phyloP scores from a whole-genome alignment of 2,888 invertebrate genomes.

The Trilocha varians region DNA sequence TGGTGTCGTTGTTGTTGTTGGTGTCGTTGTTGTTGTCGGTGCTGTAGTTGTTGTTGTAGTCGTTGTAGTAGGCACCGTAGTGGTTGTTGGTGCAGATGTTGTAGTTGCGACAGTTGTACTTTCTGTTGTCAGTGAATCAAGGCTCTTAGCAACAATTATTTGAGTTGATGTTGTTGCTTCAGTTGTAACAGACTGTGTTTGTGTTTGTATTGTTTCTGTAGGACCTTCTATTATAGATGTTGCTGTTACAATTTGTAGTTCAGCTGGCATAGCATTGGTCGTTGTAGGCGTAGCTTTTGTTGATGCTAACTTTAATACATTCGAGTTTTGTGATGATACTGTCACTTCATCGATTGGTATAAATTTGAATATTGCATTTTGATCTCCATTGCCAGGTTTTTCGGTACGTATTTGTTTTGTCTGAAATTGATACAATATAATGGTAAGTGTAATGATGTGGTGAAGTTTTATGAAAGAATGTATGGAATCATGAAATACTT shows the following conservation, averaged over 20 bases:
- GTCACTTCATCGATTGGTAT: slow-evolving; percentile 65
- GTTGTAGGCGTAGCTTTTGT: slow-evolving; percentile 38
- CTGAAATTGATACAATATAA: slow-evolving; percentile 49
- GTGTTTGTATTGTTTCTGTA: slow-evolving; percentile 42
- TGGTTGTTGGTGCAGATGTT: slow-evolving; percentile 8
- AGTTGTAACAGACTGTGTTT: slow-evolving; percentile 26
- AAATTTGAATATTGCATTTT: slow-evolving; percentile 57
- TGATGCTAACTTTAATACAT: slow-evolving; percentile 54
- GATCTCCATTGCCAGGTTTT: slow-evolving; percentile 53
- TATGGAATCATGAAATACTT: slow-evolving; percentile 1
- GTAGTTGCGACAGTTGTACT: slow-evolving; percentile 3
- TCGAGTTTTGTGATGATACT: slow-evolving; percentile 47
- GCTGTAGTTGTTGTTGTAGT: slow-evolving; percentile 9
- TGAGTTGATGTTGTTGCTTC: slow-evolving; percentile 27
- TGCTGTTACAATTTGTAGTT: slow-evolving; percentile 34
- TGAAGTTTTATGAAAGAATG: slow-evolving; percentile 1
- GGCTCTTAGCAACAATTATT: slow-evolving; percentile 9
- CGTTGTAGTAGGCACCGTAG: slow-evolving; percentile 15
- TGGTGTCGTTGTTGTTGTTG: slow-evolving; percentile 19
- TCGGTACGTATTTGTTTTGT: slow-evolving; percentile 70
- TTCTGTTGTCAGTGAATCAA: background rate
- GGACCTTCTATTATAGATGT: slow-evolving; percentile 44
- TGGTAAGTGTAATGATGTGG: slow-evolving; percentile 13
- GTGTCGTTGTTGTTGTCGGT: slow-evolving; percentile 5
- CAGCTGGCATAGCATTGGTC: slow-evolving; percentile 27